Evolutionary conservation across 2,888 invertebrate species (phyloP).

Genomic region (Altica lythri): DNA sequence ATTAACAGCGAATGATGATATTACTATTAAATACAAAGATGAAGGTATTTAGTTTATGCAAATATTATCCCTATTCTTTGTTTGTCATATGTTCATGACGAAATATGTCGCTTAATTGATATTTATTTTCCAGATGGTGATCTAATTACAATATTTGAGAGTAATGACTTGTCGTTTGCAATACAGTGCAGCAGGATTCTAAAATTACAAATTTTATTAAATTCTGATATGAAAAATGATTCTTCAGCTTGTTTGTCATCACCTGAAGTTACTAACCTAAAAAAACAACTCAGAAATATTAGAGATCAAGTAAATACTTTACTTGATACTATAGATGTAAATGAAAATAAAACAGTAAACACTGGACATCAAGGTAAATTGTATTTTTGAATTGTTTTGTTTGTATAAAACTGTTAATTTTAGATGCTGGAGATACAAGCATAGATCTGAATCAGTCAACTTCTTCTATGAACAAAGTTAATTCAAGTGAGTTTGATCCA

Average conservation of each 20-base stretch:
- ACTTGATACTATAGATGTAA: conserved; percentile 62
- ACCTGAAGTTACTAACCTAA: conserved; percentile 58
- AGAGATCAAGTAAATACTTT: conserved; percentile 65
- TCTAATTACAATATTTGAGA: conserved; percentile 72
- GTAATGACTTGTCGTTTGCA: conserved; percentile 71
- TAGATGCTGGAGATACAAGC: conserved; percentile 30
- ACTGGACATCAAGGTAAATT: conserved; percentile 39
- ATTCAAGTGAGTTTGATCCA: conserved; percentile 66
- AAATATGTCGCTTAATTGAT: background rate
- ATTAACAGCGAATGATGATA: conserved; percentile 66
- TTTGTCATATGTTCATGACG: conserved; percentile 2
- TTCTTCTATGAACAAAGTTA: conserved; percentile 49
- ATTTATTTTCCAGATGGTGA: conserved; percentile 58
- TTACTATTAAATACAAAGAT: conserved; percentile 73
- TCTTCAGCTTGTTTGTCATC: conserved; percentile 38
- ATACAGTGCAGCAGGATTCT: conserved; percentile 69
- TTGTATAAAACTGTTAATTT: background rate
- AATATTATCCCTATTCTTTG: conserved; percentile 23
- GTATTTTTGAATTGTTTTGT: background rate
- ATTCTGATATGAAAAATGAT: conserved; percentile 49
- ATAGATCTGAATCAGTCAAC: conserved; percentile 36
- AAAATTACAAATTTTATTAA: conserved; percentile 65
- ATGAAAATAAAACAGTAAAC: conserved; percentile 35
- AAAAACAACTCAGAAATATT: conserved; percentile 57
- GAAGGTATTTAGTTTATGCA: conserved; percentile 60